Percentiles rank a stretch among this genome's conserved stretches.
These are phyloP conservation scores for Calliopum simillimum DNA, from an alignment of 2,888 invertebrate species.

Conservation along the genomic window DNA sequence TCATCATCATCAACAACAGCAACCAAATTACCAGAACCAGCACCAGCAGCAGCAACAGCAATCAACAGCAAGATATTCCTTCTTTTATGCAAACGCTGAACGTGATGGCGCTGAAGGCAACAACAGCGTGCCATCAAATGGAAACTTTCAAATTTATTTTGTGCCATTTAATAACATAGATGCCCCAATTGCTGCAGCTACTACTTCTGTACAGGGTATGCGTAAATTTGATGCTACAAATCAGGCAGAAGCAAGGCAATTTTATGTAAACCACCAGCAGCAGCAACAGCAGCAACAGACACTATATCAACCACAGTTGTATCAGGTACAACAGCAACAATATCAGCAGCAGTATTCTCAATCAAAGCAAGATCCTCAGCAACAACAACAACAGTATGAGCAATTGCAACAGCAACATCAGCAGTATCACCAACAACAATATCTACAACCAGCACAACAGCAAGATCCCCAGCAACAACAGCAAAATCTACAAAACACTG, in stretches of 20 bases:
- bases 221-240: too few species aligned
- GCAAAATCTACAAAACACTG: conserved; percentile 24
- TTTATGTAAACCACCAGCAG: background rate
- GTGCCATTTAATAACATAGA: too few species aligned
- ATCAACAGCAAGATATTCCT: background rate
- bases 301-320: background rate
- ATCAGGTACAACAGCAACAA: conserved; percentile 7
- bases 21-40: background rate
- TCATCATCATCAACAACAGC: background rate
- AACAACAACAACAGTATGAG: background rate
- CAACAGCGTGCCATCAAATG: background rate
- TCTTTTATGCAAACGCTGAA: too few species aligned
- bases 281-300: conserved; percentile 7
- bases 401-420: conserved; percentile 17
- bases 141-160: too few species aligned
- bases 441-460: background rate
- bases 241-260: too few species aligned
- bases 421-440: background rate
- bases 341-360: background rate
- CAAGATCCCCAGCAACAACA: conserved; percentile 18
- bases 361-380: conserved; percentile 21
- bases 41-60: background rate
- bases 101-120: background rate
- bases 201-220: too few species aligned
- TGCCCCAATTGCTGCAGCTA: too few species aligned